Evolutionary conservation across 1,140 invertebrate genomes (phyloP).

Genomic region (Littorina saxatilis): DNA sequence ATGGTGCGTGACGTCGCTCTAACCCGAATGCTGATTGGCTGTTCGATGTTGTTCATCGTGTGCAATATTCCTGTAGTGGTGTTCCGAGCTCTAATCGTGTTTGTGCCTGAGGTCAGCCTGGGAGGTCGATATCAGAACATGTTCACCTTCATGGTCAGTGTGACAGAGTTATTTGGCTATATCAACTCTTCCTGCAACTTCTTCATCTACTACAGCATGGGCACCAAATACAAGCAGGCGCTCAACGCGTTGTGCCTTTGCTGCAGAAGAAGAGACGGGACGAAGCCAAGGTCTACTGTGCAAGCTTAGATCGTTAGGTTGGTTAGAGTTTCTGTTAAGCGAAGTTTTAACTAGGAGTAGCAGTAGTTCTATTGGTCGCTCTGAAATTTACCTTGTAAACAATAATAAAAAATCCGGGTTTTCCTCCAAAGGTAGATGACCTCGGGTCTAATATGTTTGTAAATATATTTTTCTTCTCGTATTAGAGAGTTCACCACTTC

Average conservation of each 20-base stretch:
- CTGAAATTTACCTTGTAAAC: background rate
- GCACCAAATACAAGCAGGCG: background rate
- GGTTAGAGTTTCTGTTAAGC: too few species aligned
- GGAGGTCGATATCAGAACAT: slow-evolving; percentile 6
- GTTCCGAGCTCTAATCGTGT: background rate
- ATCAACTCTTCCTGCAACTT: slow-evolving; percentile 17
- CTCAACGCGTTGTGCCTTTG: background rate
- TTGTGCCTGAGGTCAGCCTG: slow-evolving; percentile 18
- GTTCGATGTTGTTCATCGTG: background rate
- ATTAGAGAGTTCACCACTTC: background rate
- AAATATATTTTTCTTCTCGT: background rate
- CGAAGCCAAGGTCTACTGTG: too few species aligned
- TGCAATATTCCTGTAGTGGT: background rate
- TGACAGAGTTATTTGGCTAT: background rate
- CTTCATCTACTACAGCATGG: slow-evolving; percentile 15
- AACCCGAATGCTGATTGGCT: slow-evolving; percentile 18
- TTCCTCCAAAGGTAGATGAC: too few species aligned
- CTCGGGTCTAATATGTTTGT: too few species aligned
- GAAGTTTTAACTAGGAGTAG: too few species aligned
- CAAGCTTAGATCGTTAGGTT: too few species aligned
- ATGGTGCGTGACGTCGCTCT: slow-evolving; percentile 16
- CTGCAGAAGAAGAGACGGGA: too few species aligned
- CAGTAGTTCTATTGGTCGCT: too few species aligned
- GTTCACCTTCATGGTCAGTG: slow-evolving; percentile 6
- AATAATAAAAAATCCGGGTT: background rate